Conservation (phyloP, 2,888 invertebrate genomes). For the Drosophila planitibia region DNA sequence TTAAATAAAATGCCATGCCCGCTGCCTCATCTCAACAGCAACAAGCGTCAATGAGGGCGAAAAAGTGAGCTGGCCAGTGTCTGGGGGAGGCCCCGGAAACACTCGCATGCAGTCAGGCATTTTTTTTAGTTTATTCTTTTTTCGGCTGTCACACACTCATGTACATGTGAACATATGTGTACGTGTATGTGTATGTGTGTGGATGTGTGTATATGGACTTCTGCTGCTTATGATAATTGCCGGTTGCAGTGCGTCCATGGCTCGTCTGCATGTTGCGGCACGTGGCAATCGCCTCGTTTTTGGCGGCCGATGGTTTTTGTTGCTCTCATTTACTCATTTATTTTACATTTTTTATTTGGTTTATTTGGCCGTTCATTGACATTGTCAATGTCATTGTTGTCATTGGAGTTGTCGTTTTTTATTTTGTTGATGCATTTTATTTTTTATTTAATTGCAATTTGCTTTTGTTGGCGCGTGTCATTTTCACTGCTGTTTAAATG, state of each 20-base stretch:
- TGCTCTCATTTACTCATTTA: slow-evolving; percentile 25
- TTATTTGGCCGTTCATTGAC: slow-evolving; percentile 77
- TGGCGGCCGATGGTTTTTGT: slow-evolving; percentile 48
- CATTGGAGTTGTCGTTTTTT: slow-evolving; percentile 58
- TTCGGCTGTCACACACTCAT: slow-evolving; percentile 51
- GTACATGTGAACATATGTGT: slow-evolving; percentile 1
- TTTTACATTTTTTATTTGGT: slow-evolving; percentile 24
- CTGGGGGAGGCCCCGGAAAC: slow-evolving; percentile 26
- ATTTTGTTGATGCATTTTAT: slow-evolving; percentile 44
- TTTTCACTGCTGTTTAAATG: slow-evolving; percentile 64
- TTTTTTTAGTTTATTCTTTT: slow-evolving; percentile 75
- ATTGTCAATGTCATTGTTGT: slow-evolving; percentile 81
- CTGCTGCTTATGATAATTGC: slow-evolving; percentile 81
- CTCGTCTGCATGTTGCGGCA: slow-evolving; percentile 49
- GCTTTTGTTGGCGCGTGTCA: slow-evolving; percentile 62
- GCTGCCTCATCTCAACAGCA: slow-evolving; percentile 8
- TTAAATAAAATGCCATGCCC: slow-evolving; percentile 76
- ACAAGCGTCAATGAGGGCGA: slow-evolving; percentile 12
- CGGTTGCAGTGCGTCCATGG: slow-evolving; percentile 66
- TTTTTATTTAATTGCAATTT: slow-evolving; percentile 77
- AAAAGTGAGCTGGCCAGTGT: slow-evolving; percentile 49
- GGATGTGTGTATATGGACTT: slow-evolving; percentile 39
- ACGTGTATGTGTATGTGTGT: background rate
- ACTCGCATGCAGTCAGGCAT: slow-evolving; percentile 37
- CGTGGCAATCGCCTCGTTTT: slow-evolving; percentile 61